phyloP scores from a whole-genome alignment of 1,140 invertebrate species.

The Agrilus planipennis region DNA sequence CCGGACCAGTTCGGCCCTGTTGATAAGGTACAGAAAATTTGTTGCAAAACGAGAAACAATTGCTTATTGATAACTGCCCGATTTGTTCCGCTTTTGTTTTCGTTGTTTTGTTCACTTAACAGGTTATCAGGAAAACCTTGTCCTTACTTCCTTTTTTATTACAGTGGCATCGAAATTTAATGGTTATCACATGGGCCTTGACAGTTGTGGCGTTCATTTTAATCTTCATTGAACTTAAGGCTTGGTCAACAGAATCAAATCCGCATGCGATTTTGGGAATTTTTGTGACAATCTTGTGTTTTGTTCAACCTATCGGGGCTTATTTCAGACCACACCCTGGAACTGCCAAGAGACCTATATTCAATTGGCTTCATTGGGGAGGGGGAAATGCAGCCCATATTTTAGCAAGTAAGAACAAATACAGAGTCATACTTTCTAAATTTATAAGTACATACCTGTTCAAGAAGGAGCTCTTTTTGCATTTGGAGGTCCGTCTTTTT shows the following conservation, averaged over 20 bases:
- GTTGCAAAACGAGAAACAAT: no score
- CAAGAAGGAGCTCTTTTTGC: neutral
- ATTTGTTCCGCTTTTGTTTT: no score
- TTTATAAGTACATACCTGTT: neutral
- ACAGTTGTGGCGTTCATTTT: conserved; percentile 67
- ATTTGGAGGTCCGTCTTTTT: neutral
- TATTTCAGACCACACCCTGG: conserved; percentile 77
- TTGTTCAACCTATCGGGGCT: conserved; percentile 77
- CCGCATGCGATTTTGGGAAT: conserved; percentile 73
- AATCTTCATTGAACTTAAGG: conserved; percentile 72
- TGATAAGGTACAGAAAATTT: no score
- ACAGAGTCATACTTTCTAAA: neutral
- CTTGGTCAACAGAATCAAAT: conserved; percentile 59
- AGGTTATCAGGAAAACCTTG: no score
- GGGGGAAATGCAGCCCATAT: conserved; percentile 88
- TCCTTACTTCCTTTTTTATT: conserved; percentile 20
- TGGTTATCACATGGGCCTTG: conserved; percentile 69
- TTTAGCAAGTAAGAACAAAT: conserved; percentile 63
- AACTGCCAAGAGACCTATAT: conserved; percentile 64
- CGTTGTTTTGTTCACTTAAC: no score
- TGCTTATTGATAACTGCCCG: no score
- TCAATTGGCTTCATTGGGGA: conserved; percentile 93
- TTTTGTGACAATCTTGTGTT: conserved; percentile 65
- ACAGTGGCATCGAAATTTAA: conserved; percentile 75
- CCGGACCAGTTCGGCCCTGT: no score